Base-by-base conservation (phyloP, 2,113 vertebrate genomes). In the Semicossyphus pulcher region DNA sequence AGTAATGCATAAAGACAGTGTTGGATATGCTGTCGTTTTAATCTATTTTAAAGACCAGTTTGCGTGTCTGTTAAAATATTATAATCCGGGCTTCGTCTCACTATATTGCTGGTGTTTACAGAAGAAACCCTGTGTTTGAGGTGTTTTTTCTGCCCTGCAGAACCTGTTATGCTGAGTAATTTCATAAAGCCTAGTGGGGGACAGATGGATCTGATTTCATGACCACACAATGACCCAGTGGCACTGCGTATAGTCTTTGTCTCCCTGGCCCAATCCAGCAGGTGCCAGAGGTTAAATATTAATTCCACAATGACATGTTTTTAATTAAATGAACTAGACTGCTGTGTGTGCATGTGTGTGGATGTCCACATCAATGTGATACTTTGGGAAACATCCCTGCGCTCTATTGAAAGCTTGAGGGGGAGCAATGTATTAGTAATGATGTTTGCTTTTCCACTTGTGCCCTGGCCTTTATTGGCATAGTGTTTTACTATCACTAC, bases 201-300 rank as follows among this genome's bases (percentile, higher is more conserved):
- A 54, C 47, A 64, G 75, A 66, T 78, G 80, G 86, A 90, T 94
- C 91, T 64, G 48, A 70, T 94, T 92, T 92, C 91, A 78, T 79
- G 90, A 91, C 88, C 90, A 91, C 78, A 88, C 81, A 78, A 80
- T 90, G 80, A 89, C 89, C 82, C 75, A 75, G 57, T 68, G 52
- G 64, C 68, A 74, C 71, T 21, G 60, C 72, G 41, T 59, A 76
- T 80, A 65, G 53, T 68, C 83, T 88, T 88, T 92, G 88, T 93
- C 75, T 74, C 69, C 47, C 9, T 76, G 44, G 34, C 48, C 64
- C 79, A 87, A 88, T 89, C 78, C 78, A 84, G 74, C 91, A 92
- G 90, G 86, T 93, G 90, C 87, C 76, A 88, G 84, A 78, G 87
- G 90, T 94, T 94, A 92, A 94, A 94, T 93, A 93, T 93, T 93